Percentiles rank a stretch among this genome's conserved stretches.
Evolutionary conservation across 2,888 invertebrate species (phyloP).

Genomic region (Sinopyrophorus schimmeli): DNA sequence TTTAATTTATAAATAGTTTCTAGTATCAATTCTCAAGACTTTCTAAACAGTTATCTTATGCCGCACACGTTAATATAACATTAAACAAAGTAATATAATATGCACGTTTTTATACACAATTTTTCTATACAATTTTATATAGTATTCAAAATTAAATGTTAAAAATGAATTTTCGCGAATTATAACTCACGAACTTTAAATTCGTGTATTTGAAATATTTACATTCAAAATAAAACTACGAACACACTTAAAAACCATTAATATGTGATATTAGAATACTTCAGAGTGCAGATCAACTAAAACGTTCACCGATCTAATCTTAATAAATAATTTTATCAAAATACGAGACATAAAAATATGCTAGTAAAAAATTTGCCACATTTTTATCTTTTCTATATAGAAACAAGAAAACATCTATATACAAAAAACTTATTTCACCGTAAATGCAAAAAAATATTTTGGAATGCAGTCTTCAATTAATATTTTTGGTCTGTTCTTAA

Average conservation of each 20-base stretch:
- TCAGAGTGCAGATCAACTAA: not conserved
- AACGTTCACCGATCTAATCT: not conserved
- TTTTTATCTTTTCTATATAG: conserved; percentile 6
- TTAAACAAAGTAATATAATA: conserved; percentile 11
- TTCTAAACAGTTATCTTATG: conserved; percentile 23
- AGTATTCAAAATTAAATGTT: no score
- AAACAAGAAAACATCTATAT: conserved; percentile 20
- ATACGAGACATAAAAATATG: not conserved
- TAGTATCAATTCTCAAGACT: conserved; percentile 15
- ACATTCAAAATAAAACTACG: not conserved
- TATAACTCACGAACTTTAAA: no score
- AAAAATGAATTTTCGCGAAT: no score
- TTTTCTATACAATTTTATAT: not conserved
- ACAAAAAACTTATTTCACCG: conserved; percentile 23
- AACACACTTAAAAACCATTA: conserved; percentile 10
- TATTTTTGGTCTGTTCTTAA: conserved; percentile 25
- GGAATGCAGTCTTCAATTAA: conserved; percentile 38
- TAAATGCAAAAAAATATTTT: conserved; percentile 31
- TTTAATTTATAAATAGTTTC: conserved; percentile 16
- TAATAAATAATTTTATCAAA: not conserved
- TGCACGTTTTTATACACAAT: conserved; percentile 10
- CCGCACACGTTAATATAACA: conserved; percentile 15
- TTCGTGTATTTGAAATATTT: no score
- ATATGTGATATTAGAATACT: conserved; percentile 9
- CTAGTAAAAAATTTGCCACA: conserved; percentile 11